Base-by-base conservation (phyloP, 2,888 invertebrate genomes). In the Serrognathus titanus region DNA sequence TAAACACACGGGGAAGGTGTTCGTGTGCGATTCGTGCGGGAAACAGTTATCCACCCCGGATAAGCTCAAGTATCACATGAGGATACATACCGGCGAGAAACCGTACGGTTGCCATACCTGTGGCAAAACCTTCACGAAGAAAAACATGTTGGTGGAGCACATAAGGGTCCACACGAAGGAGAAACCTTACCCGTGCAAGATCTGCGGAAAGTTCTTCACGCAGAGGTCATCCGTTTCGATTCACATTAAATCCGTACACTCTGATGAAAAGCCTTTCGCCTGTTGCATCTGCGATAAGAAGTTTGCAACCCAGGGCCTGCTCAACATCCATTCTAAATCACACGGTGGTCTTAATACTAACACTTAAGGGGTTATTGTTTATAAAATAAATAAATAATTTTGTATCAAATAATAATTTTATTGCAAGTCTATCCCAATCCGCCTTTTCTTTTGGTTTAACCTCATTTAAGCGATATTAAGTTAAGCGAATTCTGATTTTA, bases 71-170 rank as follows among this genome's bases (percentile, higher is more conserved):
- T 31, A 31, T 7, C 24, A 8, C 20, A 9, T 41, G 51, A 37
- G 48, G 7, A 11, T 36, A 16, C 82, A 82, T 71, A 80, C 79
- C 20, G 80, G 80, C 56, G 76, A 80, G 55, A 80, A 80, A 48
- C 81, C 81, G 50, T 75, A 81, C 56, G 78, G 78, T n/a, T 82
- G 82, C 61, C 79, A 80, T 60, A 76, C 78, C 43, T 82, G 82
- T 58, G 81, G 79, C 51, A 81, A 81, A 59, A 77, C 77, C 36
- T 82, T 81, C 58, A 75, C 79, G 59, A 80, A 80, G 65, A 75
- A 77, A 48, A 78, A 81, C 55, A 78, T 79, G 16, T 77, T 81
- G 24, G 69, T 70, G 10, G 70, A 69, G 46, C 72, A 72, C 49
- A 67, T 69, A 36, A 40, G 45, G 11, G 48, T 20, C 13, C 60